Conservation (phyloP, 2,113 vertebrate genomes). For the Merops nubicus region DNA sequence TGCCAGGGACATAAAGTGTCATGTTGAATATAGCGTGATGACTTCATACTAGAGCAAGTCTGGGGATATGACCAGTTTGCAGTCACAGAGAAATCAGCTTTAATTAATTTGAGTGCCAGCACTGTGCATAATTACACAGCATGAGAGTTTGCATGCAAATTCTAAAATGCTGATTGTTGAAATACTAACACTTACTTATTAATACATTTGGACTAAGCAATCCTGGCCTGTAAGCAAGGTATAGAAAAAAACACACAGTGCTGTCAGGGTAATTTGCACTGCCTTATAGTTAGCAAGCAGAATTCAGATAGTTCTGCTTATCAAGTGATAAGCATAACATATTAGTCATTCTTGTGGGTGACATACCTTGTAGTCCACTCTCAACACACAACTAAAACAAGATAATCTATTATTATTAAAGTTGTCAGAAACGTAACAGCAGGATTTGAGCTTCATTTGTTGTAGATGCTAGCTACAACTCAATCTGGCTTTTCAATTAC, state of each 20-base stretch:
- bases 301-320: conserved; percentile 74
- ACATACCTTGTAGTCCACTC: conserved; percentile 69
- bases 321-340: conserved; percentile 68
- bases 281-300: conserved; percentile 71
- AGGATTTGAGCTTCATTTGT: neutral
- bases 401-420: conserved; percentile 61
- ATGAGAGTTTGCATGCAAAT: conserved; percentile 84
- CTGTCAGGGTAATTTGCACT: conserved; percentile 72
- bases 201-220: conserved; percentile 77
- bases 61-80: conserved; percentile 82
- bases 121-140: conserved; percentile 88
- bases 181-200: conserved; percentile 80
- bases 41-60: conserved; percentile 84
- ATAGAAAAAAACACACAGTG: conserved; percentile 26
- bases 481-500: conserved; percentile 32
- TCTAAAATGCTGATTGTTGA: conserved; percentile 85
- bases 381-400: conserved; percentile 40
- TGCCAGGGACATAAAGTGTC: conserved; percentile 77
- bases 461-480: conserved; percentile 4
- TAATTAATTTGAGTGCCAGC: conserved; percentile 93
- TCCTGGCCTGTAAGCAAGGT: conserved; percentile 73
- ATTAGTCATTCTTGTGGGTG: conserved; percentile 60
- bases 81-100: conserved; percentile 83
- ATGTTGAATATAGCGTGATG: conserved; percentile 84
- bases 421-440: conserved; percentile 14